Evolutionary conservation across 2,797 vertebrate species (phyloP).

Genomic region (Notamacropus eugenii): DNA sequence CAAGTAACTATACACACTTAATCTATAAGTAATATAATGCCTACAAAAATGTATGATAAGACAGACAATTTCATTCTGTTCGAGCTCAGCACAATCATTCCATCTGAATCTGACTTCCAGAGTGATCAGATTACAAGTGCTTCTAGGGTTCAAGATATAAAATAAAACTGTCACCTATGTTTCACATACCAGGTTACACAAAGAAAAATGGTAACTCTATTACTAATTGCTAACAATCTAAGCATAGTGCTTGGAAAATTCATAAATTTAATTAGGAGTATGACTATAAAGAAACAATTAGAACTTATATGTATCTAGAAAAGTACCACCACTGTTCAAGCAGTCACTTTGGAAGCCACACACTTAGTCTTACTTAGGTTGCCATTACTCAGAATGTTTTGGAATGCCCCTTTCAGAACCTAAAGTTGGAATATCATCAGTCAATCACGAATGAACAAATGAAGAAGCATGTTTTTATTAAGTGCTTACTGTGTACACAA

Average conservation of each 20-base stretch:
- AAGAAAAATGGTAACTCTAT: slow-evolving; percentile 7
- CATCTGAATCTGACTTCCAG: slow-evolving; percentile 37
- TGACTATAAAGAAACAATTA: slow-evolving; percentile 42
- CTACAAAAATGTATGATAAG: slow-evolving; percentile 54
- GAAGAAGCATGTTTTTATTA: not conserved
- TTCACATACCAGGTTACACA: slow-evolving; percentile 59
- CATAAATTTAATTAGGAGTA: slow-evolving; percentile 50
- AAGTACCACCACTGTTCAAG: slow-evolving; percentile 44
- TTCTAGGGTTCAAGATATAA: slow-evolving; percentile 41
- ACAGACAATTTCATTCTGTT: not conserved
- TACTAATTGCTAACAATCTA: slow-evolving; percentile 8
- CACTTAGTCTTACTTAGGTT: slow-evolving; percentile 26
- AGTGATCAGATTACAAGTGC: slow-evolving; percentile 31
- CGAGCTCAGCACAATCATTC: slow-evolving; percentile 34
- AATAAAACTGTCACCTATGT: slow-evolving; percentile 25
- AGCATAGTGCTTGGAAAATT: not conserved
- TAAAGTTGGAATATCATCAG: not conserved
- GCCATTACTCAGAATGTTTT: slow-evolving; percentile 45
- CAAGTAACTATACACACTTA: slow-evolving; percentile 7
- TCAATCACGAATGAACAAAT: not conserved
- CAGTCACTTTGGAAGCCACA: slow-evolving; percentile 45
- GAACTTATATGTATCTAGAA: slow-evolving; percentile 35
- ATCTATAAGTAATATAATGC: slow-evolving; percentile 41
- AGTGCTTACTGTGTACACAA: not conserved
- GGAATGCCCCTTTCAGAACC: not conserved